phyloP scores from a whole-genome alignment of 2,797 vertebrate species.

The Serranus cabrilla region DNA sequence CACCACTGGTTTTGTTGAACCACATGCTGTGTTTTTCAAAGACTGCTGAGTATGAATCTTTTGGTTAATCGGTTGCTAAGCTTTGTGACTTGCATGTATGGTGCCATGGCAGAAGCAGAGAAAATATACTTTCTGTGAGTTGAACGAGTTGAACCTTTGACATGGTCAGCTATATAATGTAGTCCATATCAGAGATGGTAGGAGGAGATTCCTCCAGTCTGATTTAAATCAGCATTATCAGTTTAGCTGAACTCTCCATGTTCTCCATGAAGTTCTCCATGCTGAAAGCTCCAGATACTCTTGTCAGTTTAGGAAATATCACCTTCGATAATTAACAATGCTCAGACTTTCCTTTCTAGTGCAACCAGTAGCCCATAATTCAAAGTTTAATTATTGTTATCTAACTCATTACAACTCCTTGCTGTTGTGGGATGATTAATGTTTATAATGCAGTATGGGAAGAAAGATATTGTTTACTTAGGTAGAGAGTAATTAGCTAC shows the following conservation, averaged over 20 bases:
- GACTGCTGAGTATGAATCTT: neutral
- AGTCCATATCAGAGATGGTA: neutral
- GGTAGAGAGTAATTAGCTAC: constrained; percentile 79
- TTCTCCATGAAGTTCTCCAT: neutral
- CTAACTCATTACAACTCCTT: constrained; percentile 71
- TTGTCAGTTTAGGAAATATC: constrained; percentile 57
- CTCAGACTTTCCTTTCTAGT: constrained; percentile 38
- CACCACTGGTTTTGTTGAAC: neutral
- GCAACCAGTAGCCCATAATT: constrained; percentile 59
- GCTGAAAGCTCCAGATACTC: constrained; percentile 27
- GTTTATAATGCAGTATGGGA: constrained; percentile 62
- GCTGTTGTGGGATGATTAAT: constrained; percentile 73
- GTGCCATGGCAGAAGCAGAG: too few species aligned
- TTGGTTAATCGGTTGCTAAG: neutral
- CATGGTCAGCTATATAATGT: neutral
- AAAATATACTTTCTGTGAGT: neutral
- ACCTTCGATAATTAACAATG: constrained; percentile 62
- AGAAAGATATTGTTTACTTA: constrained; percentile 74
- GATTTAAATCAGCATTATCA: neutral
- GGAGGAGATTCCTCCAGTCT: neutral
- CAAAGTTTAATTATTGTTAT: constrained; percentile 78
- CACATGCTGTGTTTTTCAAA: neutral
- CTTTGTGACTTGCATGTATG: neutral
- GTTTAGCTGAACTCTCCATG: neutral
- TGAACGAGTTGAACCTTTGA: neutral